A percentile compares a stretch with the other conserved stretches of the same genome.
Conservation (phyloP, 30 jellyfish, hydroid and myxozoan genomes). For the Haliclystus octoradiatus region DNA sequence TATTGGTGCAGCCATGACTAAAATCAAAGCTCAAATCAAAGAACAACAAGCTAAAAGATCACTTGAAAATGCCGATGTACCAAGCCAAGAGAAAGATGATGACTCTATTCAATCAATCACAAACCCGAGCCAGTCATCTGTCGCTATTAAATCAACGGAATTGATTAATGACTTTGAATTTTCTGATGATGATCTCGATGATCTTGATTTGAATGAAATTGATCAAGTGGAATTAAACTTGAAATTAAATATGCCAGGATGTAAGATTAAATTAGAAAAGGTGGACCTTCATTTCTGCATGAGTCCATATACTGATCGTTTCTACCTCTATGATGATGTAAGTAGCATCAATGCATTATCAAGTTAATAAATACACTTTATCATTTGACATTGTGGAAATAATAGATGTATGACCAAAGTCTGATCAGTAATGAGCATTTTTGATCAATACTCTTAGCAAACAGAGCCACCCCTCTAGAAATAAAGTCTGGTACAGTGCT, state of each 20-base stretch:
- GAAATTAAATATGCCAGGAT: not conserved
- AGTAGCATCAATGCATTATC: too few relatives aligned
- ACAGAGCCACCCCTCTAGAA: too few relatives aligned
- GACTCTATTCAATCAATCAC: too few relatives aligned
- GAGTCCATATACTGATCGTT: constrained; percentile 13
- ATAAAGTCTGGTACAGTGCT: too few relatives aligned
- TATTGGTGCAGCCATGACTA: not conserved
- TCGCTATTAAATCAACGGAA: too few relatives aligned
- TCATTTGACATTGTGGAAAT: too few relatives aligned
- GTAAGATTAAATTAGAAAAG: not conserved
- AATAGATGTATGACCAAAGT: too few relatives aligned
- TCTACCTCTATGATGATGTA: constrained; percentile 17
- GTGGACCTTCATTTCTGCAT: constrained; percentile 8
- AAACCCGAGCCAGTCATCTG: too few relatives aligned
- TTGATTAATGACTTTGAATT: constrained; percentile 16
- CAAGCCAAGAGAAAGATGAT: not conserved
- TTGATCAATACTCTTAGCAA: too few relatives aligned
- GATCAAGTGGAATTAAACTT: not conserved
- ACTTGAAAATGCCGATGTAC: not conserved
- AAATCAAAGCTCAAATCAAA: too few relatives aligned
- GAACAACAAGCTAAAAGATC: not conserved
- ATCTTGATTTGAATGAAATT: not conserved
- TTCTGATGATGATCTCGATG: constrained; percentile 25
- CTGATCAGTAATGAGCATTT: too few relatives aligned
- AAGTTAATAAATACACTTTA: too few relatives aligned